phyloP scores from a whole-genome alignment of 2,888 invertebrate species.

The Drosophila longiperda region DNA sequence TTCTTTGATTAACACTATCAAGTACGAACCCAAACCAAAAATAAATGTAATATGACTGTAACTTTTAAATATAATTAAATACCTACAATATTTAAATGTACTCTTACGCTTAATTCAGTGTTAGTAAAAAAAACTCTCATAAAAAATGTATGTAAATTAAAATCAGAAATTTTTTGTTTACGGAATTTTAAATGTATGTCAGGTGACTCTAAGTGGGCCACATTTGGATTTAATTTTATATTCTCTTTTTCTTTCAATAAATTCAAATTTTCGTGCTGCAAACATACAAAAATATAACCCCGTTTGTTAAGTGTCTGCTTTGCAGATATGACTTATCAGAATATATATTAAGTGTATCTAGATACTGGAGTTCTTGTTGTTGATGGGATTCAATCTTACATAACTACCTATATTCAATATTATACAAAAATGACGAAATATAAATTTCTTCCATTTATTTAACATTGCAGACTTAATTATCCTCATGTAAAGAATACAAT shows the following conservation, averaged over 20 bases:
- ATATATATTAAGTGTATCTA: neutral
- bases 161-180: neutral
- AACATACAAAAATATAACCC: neutral
- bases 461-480: neutral
- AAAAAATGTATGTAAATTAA: neutral
- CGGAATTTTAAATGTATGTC: neutral
- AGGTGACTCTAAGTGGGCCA: neutral
- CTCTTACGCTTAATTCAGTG: no score
- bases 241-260: neutral
- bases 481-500: neutral
- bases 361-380: neutral
- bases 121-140: neutral
- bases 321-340: no score
- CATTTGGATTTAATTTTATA: neutral
- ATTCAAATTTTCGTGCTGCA: neutral
- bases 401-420: neutral
- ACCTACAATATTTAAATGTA: neutral
- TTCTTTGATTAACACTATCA: neutral
- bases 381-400: neutral
- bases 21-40: neutral
- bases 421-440: neutral
- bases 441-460: neutral
- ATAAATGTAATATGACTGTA: neutral
- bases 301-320: neutral
- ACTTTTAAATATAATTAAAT: neutral